Evolutionary conservation across 2,888 invertebrate genomes (phyloP).

Genomic region (Spodoptera picta): DNA sequence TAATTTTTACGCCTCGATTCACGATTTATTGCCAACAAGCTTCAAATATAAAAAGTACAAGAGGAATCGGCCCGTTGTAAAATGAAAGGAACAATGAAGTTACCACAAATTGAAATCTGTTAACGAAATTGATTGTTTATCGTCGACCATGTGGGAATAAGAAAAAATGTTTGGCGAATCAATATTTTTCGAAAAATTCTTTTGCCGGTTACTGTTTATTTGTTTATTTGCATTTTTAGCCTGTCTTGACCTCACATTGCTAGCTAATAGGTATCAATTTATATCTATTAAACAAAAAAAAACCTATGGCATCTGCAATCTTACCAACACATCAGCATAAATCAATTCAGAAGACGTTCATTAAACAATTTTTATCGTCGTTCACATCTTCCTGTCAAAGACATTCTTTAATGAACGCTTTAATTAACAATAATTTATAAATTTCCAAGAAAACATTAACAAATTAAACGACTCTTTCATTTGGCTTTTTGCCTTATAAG

Average conservation of each 20-base stretch:
- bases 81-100: constrained; percentile 58
- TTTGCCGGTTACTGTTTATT: not conserved
- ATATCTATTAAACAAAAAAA: constrained; percentile 9
- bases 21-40: constrained; percentile 66
- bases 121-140: constrained; percentile 47
- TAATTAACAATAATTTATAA: constrained; percentile 36
- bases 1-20: constrained; percentile 71
- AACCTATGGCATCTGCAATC: constrained; percentile 19
- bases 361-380: constrained; percentile 21
- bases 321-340: constrained; percentile 19
- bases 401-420: constrained; percentile 19
- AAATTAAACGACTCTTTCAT: constrained; percentile 59
- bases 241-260: constrained; percentile 5
- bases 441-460: constrained; percentile 56
- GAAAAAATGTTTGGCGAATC: constrained; percentile 8
- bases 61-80: constrained; percentile 56
- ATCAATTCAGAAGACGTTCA: constrained; percentile 6
- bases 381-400: constrained; percentile 30
- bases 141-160: constrained; percentile 29
- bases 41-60: constrained; percentile 63
- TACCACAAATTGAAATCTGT: constrained; percentile 53
- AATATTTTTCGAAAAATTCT: constrained; percentile 1
- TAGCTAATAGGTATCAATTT: constrained; percentile 7
- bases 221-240: constrained; percentile 9
- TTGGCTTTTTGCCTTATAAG: constrained; percentile 68